phyloP scores from a whole-genome alignment of 2,888 invertebrate genomes.

The Eupeodes luniger region DNA sequence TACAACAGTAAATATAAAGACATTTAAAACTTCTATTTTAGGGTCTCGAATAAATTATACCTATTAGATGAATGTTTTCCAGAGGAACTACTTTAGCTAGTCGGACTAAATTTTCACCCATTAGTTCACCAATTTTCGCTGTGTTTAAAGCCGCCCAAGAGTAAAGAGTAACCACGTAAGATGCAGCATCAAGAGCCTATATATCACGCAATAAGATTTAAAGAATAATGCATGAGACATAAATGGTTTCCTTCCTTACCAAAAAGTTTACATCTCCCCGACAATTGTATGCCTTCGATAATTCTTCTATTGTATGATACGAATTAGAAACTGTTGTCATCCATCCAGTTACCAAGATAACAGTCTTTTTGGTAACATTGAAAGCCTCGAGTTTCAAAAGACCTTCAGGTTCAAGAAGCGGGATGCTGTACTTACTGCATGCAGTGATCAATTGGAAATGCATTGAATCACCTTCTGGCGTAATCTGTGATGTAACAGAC shows the following conservation, averaged over 20 bases:
- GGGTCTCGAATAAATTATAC: too few species aligned
- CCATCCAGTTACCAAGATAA: constrained; percentile 83
- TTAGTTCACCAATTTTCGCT: constrained; percentile 80
- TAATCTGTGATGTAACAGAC: constrained; percentile 78
- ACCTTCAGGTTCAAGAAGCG: constrained; percentile 78
- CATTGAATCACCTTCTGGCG: constrained; percentile 81
- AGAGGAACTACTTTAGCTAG: constrained; percentile 79
- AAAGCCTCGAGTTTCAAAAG: constrained; percentile 81
- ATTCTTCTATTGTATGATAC: constrained; percentile 79
- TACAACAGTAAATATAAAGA: background rate
- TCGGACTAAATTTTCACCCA: constrained; percentile 80
- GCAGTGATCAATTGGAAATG: constrained; percentile 81
- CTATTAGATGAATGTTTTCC: constrained; percentile 54
- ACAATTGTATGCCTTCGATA: constrained; percentile 81
- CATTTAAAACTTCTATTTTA: background rate
- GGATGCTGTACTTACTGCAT: constrained; percentile 79
- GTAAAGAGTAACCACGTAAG: constrained; percentile 82
- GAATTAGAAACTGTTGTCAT: constrained; percentile 81
- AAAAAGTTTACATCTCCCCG: constrained; percentile 82
- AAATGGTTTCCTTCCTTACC: background rate
- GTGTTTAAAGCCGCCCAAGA: constrained; percentile 83
- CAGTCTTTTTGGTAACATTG: constrained; percentile 80
- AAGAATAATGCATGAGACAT: background rate
- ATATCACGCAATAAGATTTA: background rate
- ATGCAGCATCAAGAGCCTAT: constrained; percentile 82